Conservation (phyloP, 2,797 vertebrate species). For the Coluber constrictor region DNA sequence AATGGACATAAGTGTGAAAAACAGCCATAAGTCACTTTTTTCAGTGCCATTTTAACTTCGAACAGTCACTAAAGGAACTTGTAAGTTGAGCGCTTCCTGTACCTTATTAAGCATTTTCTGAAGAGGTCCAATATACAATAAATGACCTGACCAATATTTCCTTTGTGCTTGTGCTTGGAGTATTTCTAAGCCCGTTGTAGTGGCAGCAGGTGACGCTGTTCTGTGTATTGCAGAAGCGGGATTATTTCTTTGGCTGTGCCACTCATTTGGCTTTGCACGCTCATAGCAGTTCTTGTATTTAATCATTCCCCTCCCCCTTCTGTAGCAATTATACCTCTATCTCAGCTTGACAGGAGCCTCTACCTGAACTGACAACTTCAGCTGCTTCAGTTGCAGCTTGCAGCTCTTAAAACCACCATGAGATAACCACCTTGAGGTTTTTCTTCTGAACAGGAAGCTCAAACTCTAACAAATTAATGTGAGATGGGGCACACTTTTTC, state of each 20-base stretch:
- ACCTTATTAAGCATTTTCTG: neutral
- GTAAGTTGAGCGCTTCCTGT: neutral
- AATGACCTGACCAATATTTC: neutral
- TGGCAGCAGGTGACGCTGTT: constrained; percentile 6
- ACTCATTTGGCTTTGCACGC: neutral
- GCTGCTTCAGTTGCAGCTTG: neutral
- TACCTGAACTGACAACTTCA: neutral
- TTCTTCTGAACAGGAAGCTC: neutral
- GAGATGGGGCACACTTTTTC: neutral
- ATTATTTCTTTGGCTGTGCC: neutral
- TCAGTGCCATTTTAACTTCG: neutral
- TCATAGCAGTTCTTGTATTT: neutral
- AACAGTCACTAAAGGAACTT: neutral
- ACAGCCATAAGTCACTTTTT: neutral
- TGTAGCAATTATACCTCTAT: neutral
- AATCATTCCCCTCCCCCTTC: neutral
- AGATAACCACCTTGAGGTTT: neutral
- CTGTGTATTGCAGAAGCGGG: neutral
- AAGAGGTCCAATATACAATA: neutral
- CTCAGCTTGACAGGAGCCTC: neutral
- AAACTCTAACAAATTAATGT: neutral
- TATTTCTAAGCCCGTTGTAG: neutral
- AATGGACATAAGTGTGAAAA: neutral
- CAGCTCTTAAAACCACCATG: neutral
- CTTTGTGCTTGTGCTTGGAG: neutral